Conservation (phyloP, 2,797 vertebrate species). For the Monodelphis domestica region DNA sequence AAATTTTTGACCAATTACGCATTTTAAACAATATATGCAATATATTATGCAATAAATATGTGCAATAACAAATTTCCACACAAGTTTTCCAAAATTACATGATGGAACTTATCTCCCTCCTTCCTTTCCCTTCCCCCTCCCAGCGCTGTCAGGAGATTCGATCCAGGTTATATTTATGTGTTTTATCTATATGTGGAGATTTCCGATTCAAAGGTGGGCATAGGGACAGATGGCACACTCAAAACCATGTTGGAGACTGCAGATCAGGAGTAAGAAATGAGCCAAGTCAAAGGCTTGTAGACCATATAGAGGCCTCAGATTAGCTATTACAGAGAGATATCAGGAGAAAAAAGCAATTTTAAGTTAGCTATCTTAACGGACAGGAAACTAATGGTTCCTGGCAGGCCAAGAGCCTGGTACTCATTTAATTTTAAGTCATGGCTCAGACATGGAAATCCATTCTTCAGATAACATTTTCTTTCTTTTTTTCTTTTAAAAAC, state of each 20-base stretch:
- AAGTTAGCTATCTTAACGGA: neutral
- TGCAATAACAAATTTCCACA: too few species aligned
- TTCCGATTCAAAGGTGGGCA: neutral
- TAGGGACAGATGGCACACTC: neutral
- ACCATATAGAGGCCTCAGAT: too few species aligned
- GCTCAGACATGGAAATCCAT: neutral
- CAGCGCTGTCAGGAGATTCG: too few species aligned
- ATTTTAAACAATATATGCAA: too few species aligned
- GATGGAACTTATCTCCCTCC: too few species aligned
- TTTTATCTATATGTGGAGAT: neutral
- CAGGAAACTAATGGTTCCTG: neutral
- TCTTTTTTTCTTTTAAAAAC: too few species aligned
- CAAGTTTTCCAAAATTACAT: too few species aligned
- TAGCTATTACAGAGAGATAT: too few species aligned
- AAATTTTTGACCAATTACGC: too few species aligned
- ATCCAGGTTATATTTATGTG: too few species aligned
- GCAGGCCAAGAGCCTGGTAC: neutral
- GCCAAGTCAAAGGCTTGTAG: neutral
- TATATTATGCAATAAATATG: too few species aligned
- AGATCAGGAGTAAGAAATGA: neutral
- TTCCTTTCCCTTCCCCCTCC: too few species aligned
- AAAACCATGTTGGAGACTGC: neutral
- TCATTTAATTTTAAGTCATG: neutral
- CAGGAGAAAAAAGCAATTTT: neutral
- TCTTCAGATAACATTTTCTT: neutral